Percentiles rank a stretch among this genome's conserved stretches.
These are phyloP conservation scores for Metopolophium dirhodum DNA, from an alignment of 1,140 invertebrate genomes.

Conservation along the genomic window DNA sequence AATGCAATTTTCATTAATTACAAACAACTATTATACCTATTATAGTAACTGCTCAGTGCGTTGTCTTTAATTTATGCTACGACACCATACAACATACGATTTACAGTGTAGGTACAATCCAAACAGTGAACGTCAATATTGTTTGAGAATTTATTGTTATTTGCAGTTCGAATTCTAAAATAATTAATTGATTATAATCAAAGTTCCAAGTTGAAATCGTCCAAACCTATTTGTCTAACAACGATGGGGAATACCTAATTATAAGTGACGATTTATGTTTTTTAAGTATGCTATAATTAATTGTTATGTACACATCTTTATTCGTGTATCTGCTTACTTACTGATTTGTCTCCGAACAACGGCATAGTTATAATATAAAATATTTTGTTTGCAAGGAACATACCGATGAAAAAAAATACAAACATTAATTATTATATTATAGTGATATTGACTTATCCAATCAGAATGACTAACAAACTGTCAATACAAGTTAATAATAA, in stretches of 20 bases:
- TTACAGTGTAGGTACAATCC: neutral
- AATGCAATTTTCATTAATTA: too few relatives aligned
- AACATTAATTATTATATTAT: neutral
- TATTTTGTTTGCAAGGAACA: neutral
- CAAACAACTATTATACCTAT: too few relatives aligned
- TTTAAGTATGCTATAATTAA: neutral
- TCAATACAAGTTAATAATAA: neutral
- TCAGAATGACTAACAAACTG: neutral
- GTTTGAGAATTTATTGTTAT: neutral
- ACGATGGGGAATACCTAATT: neutral
- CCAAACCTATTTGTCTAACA: neutral
- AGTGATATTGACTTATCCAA: neutral
- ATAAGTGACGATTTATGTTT: neutral
- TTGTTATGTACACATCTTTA: neutral
- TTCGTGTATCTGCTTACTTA: neutral
- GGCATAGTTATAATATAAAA: neutral
- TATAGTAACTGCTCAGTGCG: neutral
- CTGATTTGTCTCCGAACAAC: neutral
- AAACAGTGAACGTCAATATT: neutral
- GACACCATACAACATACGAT: neutral
- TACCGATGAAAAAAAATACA: neutral
- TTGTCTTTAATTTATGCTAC: neutral
- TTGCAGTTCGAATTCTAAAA: neutral
- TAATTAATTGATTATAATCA: neutral
- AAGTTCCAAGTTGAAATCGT: neutral